Conservation (phyloP, 1,140 invertebrate species). For the Bemisia tabaci region DNA sequence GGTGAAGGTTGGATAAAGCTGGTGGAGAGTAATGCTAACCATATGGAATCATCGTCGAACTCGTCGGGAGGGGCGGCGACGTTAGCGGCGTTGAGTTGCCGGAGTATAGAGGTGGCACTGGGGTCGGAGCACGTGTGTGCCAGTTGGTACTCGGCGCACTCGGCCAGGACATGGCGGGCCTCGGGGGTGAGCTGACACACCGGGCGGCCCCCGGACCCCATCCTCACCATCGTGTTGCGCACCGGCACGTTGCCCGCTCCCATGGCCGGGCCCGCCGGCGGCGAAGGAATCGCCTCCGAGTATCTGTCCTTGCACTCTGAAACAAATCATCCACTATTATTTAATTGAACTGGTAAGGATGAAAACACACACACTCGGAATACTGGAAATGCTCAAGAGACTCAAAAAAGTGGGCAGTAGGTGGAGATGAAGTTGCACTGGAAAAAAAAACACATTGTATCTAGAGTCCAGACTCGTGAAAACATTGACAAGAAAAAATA, state of each 20-base stretch:
- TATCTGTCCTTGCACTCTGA: neutral
- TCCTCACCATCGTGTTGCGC: neutral
- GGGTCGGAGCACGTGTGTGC: slow-evolving; percentile 26
- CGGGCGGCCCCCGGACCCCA: slow-evolving; percentile 14
- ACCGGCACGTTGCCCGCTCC: too few species aligned
- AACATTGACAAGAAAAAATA: too few species aligned
- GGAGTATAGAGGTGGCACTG: slow-evolving; percentile 24
- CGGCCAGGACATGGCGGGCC: slow-evolving; percentile 20
- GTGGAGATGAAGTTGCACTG: too few species aligned
- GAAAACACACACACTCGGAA: too few species aligned
- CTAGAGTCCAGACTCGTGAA: too few species aligned
- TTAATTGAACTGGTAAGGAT: too few species aligned
- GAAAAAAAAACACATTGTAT: too few species aligned
- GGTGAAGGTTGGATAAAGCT: too few species aligned
- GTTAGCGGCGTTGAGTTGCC: slow-evolving; percentile 28
- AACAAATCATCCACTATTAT: slow-evolving; percentile 31
- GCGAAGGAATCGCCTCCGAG: slow-evolving; percentile 21
- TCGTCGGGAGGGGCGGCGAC: slow-evolving; percentile 31
- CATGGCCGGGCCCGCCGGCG: neutral
- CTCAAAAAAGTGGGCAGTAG: too few species aligned
- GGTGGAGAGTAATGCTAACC: too few species aligned
- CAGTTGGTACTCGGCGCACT: slow-evolving; percentile 30
- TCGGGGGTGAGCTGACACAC: slow-evolving; percentile 17
- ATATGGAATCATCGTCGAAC: slow-evolving; percentile 26
- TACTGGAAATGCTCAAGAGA: too few species aligned